These are phyloP conservation scores for Agrotis clavis DNA, from an alignment of 2,888 invertebrate genomes.

Conservation along the genomic window DNA sequence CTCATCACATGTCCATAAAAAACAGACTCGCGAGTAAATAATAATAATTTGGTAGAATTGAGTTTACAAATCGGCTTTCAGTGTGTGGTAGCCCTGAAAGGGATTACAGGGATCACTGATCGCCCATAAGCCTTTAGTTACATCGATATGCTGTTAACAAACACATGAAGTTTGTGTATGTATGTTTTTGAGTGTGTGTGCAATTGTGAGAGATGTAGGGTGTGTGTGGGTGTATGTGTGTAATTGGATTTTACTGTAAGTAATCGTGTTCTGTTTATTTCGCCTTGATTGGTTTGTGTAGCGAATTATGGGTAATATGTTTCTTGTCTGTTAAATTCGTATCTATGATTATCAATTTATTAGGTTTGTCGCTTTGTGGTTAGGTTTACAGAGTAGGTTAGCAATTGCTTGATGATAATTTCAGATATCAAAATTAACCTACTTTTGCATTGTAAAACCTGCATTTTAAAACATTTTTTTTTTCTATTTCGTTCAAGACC, in stretches of 20 bases:
- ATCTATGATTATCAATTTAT: slow-evolving; percentile 17
- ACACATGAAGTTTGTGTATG: slow-evolving; percentile 46
- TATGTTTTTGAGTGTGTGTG: slow-evolving; percentile 32
- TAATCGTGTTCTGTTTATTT: slow-evolving; percentile 56
- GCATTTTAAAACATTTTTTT: no score
- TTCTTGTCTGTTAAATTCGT: slow-evolving; percentile 8
- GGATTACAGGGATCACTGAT: slow-evolving; percentile 67
- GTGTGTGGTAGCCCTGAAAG: slow-evolving; percentile 56
- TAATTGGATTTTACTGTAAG: slow-evolving; percentile 64
- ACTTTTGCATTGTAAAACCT: no score
- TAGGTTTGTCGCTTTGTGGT: not conserved
- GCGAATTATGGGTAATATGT: slow-evolving; percentile 31
- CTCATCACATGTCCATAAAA: no score
- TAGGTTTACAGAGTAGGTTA: no score
- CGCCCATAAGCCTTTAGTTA: slow-evolving; percentile 66
- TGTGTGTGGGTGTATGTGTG: slow-evolving; percentile 21
- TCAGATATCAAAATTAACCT: no score
- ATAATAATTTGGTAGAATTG: slow-evolving; percentile 44
- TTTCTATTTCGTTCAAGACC: no score
- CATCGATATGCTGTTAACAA: slow-evolving; percentile 70
- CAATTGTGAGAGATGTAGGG: slow-evolving; percentile 16
- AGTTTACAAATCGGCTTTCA: slow-evolving; percentile 62
- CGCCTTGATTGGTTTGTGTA: slow-evolving; percentile 47
- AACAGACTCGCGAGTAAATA: slow-evolving; percentile 36
- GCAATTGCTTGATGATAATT: no score